A percentile compares a stretch with the other conserved stretches of the same genome.
These are phyloP conservation scores for Spicauda simplicius DNA, from an alignment of 2,888 invertebrate genomes.

Conservation along the genomic window DNA sequence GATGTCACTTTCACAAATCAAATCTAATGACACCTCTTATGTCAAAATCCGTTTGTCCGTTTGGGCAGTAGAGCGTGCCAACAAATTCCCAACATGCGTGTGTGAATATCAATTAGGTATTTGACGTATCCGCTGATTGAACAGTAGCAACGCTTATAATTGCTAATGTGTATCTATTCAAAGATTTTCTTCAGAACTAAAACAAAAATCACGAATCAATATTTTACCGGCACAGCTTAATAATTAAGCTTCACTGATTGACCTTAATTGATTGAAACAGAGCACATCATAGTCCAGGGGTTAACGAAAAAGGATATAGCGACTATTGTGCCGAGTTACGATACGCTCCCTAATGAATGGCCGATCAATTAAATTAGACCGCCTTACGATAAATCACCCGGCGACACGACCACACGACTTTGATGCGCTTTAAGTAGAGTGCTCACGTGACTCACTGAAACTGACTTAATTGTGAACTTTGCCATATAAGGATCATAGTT, in stretches of 20 bases:
- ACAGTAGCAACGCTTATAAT: no score
- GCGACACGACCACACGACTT: conserved; percentile 46
- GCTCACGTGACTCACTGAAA: conserved; percentile 45
- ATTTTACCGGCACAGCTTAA: neutral
- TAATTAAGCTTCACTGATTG: conserved; percentile 38
- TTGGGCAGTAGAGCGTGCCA: no score
- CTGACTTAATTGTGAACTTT: conserved; percentile 25
- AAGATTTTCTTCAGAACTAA: no score
- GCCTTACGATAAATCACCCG: conserved; percentile 59
- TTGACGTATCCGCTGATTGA: no score
- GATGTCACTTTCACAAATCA: no score
- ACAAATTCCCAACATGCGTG: no score
- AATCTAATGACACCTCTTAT: no score
- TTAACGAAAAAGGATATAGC: conserved; percentile 53
- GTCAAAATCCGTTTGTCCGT: no score
- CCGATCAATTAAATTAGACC: conserved; percentile 64
- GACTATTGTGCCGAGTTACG: conserved; percentile 39
- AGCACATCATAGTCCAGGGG: conserved; percentile 37
- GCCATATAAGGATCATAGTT: conserved; percentile 8
- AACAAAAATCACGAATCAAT: no score
- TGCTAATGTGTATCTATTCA: no score
- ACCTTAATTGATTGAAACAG: conserved; percentile 38
- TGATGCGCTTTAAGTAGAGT: conserved; percentile 46
- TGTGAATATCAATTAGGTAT: no score
- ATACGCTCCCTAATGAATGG: conserved; percentile 48